These are phyloP conservation scores for Chironex yamaguchii DNA, from an alignment of 30 jellyfish, hydroid and myxozoan species.

Conservation along the genomic window DNA sequence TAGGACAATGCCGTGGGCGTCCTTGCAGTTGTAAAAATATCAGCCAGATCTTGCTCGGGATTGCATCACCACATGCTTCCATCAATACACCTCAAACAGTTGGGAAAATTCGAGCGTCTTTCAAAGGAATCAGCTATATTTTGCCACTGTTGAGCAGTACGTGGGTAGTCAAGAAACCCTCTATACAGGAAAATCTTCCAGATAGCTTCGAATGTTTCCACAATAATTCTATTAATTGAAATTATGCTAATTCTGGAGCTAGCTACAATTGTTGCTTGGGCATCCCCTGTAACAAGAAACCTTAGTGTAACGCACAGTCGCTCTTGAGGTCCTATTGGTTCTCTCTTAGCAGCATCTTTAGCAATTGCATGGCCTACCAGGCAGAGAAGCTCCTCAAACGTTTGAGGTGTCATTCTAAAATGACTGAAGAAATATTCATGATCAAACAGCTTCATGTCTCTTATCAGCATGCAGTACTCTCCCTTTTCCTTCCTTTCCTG, in stretches of 20 bases:
- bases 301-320: background rate
- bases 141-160: background rate
- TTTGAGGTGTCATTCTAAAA: background rate
- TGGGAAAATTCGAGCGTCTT: background rate
- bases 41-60: background rate
- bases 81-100: background rate
- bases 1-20: slow-evolving; percentile 46
- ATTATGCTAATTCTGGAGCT: background rate
- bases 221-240: background rate
- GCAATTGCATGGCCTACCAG: background rate
- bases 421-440: background rate
- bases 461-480: background rate
- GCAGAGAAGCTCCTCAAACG: background rate
- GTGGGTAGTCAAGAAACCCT: background rate
- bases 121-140: background rate
- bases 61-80: background rate
- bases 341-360: background rate
- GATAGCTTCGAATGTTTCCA: background rate
- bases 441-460: background rate
- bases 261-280: background rate
- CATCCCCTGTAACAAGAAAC: background rate
- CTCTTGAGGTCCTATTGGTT: background rate
- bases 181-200: background rate
- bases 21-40: slow-evolving; percentile 23
- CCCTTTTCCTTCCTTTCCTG: background rate